phyloP scores from a whole-genome alignment of 2,888 invertebrate species.

The Oasisia sp. region DNA sequence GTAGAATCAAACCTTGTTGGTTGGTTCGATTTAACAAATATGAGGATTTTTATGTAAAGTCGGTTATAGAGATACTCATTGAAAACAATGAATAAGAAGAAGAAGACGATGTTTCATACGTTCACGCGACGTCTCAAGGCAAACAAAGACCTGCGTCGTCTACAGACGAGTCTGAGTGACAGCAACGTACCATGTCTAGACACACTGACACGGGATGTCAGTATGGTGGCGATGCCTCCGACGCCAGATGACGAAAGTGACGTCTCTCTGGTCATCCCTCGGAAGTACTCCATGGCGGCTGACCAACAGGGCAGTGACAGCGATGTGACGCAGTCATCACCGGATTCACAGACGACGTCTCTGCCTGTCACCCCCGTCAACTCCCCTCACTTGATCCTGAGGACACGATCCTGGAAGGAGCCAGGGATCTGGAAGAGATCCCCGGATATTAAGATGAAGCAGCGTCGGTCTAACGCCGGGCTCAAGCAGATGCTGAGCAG shows the following conservation, averaged over 20 bases:
- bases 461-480: neutral
- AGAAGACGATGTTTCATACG: neutral
- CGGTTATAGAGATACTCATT: neutral
- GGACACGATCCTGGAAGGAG: neutral
- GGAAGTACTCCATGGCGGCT: neutral
- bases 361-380: neutral
- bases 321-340: neutral
- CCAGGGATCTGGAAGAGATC: neutral
- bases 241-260: neutral
- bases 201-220: neutral
- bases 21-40: neutral
- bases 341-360: neutral
- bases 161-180: neutral
- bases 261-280: neutral
- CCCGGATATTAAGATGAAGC: neutral
- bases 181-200: neutral
- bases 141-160: neutral
- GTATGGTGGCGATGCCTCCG: neutral
- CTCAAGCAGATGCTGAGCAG: neutral
- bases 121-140: neutral
- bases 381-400: neutral
- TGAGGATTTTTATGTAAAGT: neutral
- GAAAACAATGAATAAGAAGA: constrained; percentile 1
- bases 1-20: neutral
- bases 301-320: neutral